These are phyloP conservation scores for Nemotelus pantherinus DNA, from an alignment of 2,888 invertebrate genomes.

Conservation along the genomic window DNA sequence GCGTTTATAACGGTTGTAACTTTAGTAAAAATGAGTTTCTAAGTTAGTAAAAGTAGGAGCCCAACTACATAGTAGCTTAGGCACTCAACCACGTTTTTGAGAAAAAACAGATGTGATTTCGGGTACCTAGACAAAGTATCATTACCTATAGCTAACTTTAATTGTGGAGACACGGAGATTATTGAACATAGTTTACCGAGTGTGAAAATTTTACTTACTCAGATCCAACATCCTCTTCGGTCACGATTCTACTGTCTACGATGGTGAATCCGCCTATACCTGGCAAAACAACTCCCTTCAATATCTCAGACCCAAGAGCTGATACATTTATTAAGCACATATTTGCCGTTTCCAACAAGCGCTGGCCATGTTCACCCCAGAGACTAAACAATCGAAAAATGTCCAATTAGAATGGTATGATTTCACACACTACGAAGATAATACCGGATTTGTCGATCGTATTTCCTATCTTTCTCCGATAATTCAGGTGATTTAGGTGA, in stretches of 20 bases:
- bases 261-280: conserved; percentile 94
- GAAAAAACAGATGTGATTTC: too few species aligned
- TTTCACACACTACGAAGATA: neutral
- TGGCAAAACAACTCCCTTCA: conserved; percentile 94
- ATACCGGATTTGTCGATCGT: conserved; percentile 78
- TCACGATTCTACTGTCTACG: conserved; percentile 84
- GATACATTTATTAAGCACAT: conserved; percentile 95
- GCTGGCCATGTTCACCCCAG: conserved; percentile 99
- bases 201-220: conserved; percentile 71
- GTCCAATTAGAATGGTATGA: neutral
- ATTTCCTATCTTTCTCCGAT: conserved; percentile 78
- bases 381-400: conserved; percentile 68
- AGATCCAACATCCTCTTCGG: conserved; percentile 91
- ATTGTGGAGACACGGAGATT: neutral
- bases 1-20: too few species aligned
- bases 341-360: conserved; percentile 85
- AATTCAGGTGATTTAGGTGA: conserved; percentile 72
- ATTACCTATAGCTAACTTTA: too few species aligned
- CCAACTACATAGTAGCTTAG: too few species aligned
- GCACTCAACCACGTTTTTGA: too few species aligned
- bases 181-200: neutral
- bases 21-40: too few species aligned
- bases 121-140: too few species aligned
- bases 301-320: conserved; percentile 91
- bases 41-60: too few species aligned